A percentile compares a stretch with the other conserved stretches of the same genome.
Conservation (phyloP, 2,113 vertebrate species). For the Oryzias javanicus region DNA sequence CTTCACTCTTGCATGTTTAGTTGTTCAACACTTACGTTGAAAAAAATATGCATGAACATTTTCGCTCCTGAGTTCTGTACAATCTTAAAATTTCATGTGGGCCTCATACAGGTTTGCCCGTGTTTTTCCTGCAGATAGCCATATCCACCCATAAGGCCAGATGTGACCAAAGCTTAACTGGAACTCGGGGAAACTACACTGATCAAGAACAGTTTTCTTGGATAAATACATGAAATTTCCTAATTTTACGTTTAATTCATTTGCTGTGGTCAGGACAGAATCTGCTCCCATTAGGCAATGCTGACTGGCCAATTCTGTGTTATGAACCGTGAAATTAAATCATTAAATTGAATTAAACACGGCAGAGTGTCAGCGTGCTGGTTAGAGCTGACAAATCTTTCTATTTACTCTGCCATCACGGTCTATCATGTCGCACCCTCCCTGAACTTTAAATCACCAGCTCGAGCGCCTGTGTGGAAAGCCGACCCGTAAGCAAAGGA, state of each 20-base stretch:
- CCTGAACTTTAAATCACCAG: conserved; percentile 4
- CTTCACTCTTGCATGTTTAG: too few relatives aligned
- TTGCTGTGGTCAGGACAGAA: conserved; percentile 34
- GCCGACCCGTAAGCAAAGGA: not conserved
- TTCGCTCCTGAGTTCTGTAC: too few relatives aligned
- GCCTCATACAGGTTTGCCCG: too few relatives aligned
- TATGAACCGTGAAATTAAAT: conserved; percentile 58
- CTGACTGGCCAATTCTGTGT: conserved; percentile 44
- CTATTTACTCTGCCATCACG: conserved; percentile 24
- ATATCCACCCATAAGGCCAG: too few relatives aligned
- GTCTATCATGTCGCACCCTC: not conserved
- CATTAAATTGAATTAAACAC: conserved; percentile 50
- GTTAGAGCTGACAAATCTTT: conserved; percentile 38
- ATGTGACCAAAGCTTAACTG: too few relatives aligned
- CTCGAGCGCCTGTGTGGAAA: not conserved
- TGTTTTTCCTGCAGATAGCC: too few relatives aligned
- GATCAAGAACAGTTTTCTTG: conserved; percentile 9
- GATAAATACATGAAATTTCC: conserved; percentile 28
- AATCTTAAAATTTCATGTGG: too few relatives aligned
- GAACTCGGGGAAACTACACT: not conserved
- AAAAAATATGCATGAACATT: too few relatives aligned
- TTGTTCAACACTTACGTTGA: too few relatives aligned
- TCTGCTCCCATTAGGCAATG: conserved; percentile 33
- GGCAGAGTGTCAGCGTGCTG: conserved; percentile 19
- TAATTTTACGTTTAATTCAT: conserved; percentile 30